phyloP scores from a whole-genome alignment of 23 tunicate species.

The Botrylloides violaceus region DNA sequence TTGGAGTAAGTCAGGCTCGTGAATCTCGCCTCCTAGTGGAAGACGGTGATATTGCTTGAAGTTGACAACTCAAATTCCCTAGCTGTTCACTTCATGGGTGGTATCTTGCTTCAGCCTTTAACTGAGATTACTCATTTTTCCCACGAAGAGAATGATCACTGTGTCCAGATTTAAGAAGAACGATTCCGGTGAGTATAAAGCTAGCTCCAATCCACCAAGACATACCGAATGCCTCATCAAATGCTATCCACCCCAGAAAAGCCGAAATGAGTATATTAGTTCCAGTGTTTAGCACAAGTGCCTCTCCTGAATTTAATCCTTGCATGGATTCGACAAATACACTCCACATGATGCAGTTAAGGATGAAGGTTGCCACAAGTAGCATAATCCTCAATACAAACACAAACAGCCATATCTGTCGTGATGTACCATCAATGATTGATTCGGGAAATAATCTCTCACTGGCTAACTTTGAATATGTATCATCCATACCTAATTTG shows the following conservation, averaged over 20 bases:
- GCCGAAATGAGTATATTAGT: constrained; percentile 64
- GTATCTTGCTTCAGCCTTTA: too few relatives aligned
- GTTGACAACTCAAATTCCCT: too few relatives aligned
- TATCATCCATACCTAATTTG: constrained; percentile 25
- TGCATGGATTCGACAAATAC: constrained; percentile 84
- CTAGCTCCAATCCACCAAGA: constrained; percentile 72
- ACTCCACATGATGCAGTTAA: constrained; percentile 75
- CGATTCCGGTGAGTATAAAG: constrained; percentile 44
- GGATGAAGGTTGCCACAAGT: constrained; percentile 20
- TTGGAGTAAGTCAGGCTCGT: too few relatives aligned
- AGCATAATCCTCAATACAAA: constrained; percentile 15
- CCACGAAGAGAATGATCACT: too few relatives aligned
- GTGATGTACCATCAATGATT: background rate
- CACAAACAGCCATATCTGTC: background rate
- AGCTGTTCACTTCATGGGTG: too few relatives aligned
- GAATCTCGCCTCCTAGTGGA: too few relatives aligned
- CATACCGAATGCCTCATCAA: constrained; percentile 41
- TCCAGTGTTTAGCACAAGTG: constrained; percentile 58
- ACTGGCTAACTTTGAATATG: too few relatives aligned
- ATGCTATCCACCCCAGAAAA: constrained; percentile 40
- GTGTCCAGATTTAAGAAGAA: constrained; percentile 18
- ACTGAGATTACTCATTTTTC: too few relatives aligned
- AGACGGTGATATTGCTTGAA: too few relatives aligned
- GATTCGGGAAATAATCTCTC: background rate
- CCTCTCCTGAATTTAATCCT: constrained; percentile 41